Conservation (phyloP, 2,888 invertebrate species). For the Leptopilina myrica region DNA sequence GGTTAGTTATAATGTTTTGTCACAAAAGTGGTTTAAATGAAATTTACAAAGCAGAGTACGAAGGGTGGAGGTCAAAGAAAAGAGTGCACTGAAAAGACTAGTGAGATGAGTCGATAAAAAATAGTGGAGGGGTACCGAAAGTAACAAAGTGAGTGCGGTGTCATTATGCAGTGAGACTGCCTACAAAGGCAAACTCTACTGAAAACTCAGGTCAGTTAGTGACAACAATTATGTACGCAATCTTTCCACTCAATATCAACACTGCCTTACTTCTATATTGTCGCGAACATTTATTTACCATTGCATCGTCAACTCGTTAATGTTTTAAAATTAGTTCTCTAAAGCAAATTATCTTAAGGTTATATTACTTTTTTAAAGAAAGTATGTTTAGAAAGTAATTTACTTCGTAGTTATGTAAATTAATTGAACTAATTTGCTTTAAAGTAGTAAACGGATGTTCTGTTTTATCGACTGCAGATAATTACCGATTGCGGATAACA, state of each 20-base stretch:
- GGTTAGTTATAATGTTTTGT: not conserved
- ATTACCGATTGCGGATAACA: too few species aligned
- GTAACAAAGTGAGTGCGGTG: conserved; percentile 42
- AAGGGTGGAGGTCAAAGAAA: conserved; percentile 1
- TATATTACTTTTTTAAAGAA: too few species aligned
- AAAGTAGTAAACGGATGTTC: too few species aligned
- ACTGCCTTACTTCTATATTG: conserved; percentile 13
- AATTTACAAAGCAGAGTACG: not conserved
- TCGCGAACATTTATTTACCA: not conserved
- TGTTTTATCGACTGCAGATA: too few species aligned
- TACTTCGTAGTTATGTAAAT: too few species aligned
- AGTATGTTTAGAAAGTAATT: too few species aligned
- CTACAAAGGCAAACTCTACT: conserved; percentile 59
- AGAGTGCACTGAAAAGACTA: conserved; percentile 21
- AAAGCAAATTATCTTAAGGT: too few species aligned
- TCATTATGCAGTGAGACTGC: conserved; percentile 66
- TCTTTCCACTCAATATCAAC: conserved; percentile 1
- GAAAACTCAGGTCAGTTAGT: conserved; percentile 56
- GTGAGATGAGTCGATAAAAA: conserved; percentile 20
- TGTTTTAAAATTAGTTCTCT: too few species aligned
- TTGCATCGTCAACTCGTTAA: too few species aligned
- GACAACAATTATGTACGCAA: conserved; percentile 5
- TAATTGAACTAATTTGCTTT: too few species aligned
- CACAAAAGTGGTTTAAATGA: not conserved
- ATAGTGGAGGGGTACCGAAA: not conserved